Percentiles rank a stretch among this genome's conserved stretches.
phyloP scores from a whole-genome alignment of 2,113 vertebrate species.

The Eulacestoma nigropectus region DNA sequence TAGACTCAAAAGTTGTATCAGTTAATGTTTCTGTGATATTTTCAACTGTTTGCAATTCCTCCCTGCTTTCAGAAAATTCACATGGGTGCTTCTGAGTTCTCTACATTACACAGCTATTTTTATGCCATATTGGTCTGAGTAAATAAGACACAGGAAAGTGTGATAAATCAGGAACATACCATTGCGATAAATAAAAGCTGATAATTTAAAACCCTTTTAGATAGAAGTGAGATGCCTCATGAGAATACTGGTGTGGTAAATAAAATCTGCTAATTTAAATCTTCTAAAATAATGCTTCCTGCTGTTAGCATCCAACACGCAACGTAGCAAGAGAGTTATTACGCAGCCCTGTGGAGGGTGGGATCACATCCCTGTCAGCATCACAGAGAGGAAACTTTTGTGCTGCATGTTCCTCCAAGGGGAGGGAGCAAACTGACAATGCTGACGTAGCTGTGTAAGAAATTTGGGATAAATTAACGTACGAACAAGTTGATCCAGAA shows the following conservation, averaged over 20 bases:
- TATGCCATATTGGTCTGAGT: neutral
- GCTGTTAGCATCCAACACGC: conserved; percentile 20
- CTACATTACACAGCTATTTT: conserved; percentile 6
- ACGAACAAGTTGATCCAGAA: neutral
- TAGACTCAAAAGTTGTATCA: neutral
- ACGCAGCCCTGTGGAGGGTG: neutral
- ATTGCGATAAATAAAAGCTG: conserved; percentile 74
- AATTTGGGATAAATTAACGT: neutral
- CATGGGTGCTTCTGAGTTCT: neutral
- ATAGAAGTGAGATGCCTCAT: conserved; percentile 50
- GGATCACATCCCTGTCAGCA: neutral
- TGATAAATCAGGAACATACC: conserved; percentile 42
- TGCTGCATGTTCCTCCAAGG: neutral
- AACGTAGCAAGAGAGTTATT: neutral
- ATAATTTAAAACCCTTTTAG: conserved; percentile 75
- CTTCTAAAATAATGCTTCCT: conserved; percentile 54
- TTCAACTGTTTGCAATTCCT: neutral
- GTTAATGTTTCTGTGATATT: neutral
- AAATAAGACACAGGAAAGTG: conserved; percentile 25
- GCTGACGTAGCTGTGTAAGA: neutral
- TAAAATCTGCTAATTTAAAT: conserved; percentile 76
- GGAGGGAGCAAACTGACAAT: neutral
- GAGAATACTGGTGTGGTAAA: conserved; percentile 65
- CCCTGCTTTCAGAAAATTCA: neutral
- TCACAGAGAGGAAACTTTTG: neutral